Conservation (phyloP, 92 coral and sea anemone genomes). For the Actinostola sp. region DNA sequence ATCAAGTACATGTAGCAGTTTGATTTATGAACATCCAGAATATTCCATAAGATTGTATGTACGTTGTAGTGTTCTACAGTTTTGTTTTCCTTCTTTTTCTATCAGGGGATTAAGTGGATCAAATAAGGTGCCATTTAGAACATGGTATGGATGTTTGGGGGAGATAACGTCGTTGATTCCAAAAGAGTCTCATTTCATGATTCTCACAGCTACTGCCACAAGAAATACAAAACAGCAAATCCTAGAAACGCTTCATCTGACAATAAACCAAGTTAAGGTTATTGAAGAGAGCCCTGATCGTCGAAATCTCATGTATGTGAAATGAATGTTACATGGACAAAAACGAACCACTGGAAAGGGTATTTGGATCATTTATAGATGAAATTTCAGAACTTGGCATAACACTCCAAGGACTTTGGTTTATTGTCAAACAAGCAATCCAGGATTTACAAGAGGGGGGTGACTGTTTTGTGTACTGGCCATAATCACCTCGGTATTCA, state of each 20-base stretch:
- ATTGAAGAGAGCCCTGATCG: conserved; percentile 69
- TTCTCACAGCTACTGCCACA: conserved; percentile 56
- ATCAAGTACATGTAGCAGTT: too few relatives aligned
- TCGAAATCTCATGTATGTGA: conserved; percentile 43
- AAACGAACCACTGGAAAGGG: conserved; percentile 42
- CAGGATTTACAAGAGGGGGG: too few relatives aligned
- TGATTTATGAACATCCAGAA: too few relatives aligned
- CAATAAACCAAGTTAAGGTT: conserved; percentile 15
- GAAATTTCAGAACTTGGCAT: conserved; percentile 45
- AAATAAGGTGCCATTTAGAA: too few relatives aligned
- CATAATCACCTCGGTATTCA: too few relatives aligned
- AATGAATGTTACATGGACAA: conserved; percentile 66
- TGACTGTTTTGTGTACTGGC: too few relatives aligned
- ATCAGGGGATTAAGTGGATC: too few relatives aligned
- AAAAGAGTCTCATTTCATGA: conserved; percentile 1
- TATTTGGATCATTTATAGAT: conserved; percentile 52
- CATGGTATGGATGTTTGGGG: conserved; percentile 64
- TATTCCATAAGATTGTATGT: too few relatives aligned
- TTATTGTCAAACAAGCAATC: conserved; percentile 80
- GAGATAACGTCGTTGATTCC: conserved; percentile 53
- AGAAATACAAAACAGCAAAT: conserved; percentile 59
- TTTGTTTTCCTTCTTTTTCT: too few relatives aligned
- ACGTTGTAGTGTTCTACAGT: too few relatives aligned
- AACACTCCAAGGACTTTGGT: conserved; percentile 66
- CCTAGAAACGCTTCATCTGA: conserved; percentile 40